These are phyloP conservation scores for Cuniculus paca DNA, from an alignment of 2,797 vertebrate genomes.

Conservation along the genomic window DNA sequence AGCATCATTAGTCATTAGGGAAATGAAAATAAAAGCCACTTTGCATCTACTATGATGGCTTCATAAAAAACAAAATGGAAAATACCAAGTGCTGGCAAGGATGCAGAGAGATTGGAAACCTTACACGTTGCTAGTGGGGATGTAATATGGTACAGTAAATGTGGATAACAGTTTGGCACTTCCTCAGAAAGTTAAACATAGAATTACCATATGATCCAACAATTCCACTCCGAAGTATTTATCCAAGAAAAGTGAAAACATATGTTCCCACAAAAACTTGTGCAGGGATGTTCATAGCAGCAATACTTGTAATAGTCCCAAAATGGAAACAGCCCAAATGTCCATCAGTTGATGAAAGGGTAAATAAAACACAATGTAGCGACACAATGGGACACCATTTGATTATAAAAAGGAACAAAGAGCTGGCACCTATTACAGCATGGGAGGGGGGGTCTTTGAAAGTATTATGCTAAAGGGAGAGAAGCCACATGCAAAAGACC, in stretches of 20 bases:
- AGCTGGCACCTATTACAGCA: rapidly evolving
- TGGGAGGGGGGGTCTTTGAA: neutral
- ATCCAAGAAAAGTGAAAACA: constrained; percentile 53
- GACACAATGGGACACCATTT: neutral
- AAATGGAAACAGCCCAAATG: neutral
- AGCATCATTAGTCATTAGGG: neutral
- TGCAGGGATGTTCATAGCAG: neutral
- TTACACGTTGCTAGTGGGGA: neutral
- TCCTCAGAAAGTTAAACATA: constrained; percentile 19
- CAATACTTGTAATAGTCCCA: neutral
- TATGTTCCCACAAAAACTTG: neutral
- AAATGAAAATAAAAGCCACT: constrained; percentile 23
- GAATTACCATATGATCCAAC: neutral
- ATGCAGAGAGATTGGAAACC: neutral
- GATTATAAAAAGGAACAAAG: neutral
- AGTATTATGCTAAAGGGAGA: neutral
- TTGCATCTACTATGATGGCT: neutral
- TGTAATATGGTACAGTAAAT: neutral
- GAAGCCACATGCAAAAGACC: neutral
- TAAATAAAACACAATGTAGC: neutral
- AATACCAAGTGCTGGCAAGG: neutral
- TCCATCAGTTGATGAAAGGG: neutral
- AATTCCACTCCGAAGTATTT: neutral
- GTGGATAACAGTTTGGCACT: neutral
- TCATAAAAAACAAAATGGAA: neutral